Percentiles rank a stretch among this genome's conserved stretches.
These are phyloP conservation scores for Cariama cristata DNA, from an alignment of 2,113 vertebrate genomes.

Conservation along the genomic window DNA sequence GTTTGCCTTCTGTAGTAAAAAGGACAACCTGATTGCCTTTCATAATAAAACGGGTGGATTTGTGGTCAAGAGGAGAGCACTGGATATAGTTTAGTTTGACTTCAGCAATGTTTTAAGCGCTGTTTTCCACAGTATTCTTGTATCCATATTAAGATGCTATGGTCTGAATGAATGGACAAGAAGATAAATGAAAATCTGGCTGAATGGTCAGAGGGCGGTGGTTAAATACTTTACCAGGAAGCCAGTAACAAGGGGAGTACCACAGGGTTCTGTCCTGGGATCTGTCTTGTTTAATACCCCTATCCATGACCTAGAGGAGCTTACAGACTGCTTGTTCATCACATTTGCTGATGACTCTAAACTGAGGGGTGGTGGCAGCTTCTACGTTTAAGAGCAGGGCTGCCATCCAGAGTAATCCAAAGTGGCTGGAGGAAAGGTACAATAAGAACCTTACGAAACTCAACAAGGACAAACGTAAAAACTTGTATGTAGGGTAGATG, in stretches of 20 bases:
- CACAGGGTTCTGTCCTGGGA: not conserved
- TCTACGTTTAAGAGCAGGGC: not conserved
- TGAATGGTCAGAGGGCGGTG: not conserved
- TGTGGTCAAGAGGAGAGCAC: not conserved
- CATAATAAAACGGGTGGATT: not conserved
- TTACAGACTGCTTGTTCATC: not conserved
- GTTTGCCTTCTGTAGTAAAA: not conserved
- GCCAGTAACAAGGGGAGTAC: not conserved
- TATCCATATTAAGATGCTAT: not conserved
- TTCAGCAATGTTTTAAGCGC: not conserved
- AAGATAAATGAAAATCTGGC: not conserved
- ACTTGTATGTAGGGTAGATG: not conserved
- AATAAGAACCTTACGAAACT: fast-evolving
- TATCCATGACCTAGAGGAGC: not conserved
- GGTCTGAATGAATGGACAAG: not conserved
- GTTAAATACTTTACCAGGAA: not conserved
- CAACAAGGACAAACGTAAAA: not conserved
- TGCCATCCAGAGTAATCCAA: not conserved
- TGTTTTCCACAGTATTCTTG: not conserved
- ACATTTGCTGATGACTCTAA: not conserved
- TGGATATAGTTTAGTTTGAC: not conserved
- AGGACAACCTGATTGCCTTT: not conserved
- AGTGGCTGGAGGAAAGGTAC: not conserved
- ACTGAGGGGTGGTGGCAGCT: fast-evolving
- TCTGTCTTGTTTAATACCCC: not conserved